These are phyloP conservation scores for Drosophila dives DNA, from an alignment of 2,888 invertebrate genomes.

Conservation along the genomic window DNA sequence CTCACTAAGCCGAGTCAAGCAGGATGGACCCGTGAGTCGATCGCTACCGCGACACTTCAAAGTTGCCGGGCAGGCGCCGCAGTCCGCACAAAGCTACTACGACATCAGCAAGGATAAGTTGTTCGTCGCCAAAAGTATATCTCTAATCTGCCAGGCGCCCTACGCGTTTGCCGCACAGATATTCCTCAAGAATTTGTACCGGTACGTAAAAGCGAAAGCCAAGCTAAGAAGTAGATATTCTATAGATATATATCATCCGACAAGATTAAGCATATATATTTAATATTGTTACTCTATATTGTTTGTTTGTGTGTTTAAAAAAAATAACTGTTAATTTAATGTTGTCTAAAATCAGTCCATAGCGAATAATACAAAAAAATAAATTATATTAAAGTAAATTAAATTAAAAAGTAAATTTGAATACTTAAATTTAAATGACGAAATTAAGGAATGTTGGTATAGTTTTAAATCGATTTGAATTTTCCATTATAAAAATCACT, in stretches of 20 bases:
- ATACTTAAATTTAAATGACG: neutral
- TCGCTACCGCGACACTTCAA: slow-evolving; percentile 96
- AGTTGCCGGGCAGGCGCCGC: slow-evolving; percentile 90
- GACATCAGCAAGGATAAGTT: slow-evolving; percentile 97
- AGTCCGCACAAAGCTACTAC: slow-evolving; percentile 93
- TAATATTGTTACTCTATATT: neutral
- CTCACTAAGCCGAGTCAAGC: slow-evolving; percentile 88
- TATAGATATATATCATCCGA: neutral
- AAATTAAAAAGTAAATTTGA: neutral
- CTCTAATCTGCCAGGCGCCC: slow-evolving; percentile 95
- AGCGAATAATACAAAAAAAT: neutral
- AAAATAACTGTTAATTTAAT: neutral
- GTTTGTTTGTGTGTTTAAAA: neutral
- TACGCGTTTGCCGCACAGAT: slow-evolving; percentile 94
- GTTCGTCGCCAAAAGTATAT: slow-evolving; percentile 97
- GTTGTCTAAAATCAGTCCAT: neutral
- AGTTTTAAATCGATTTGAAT: neutral
- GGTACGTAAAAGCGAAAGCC: slow-evolving; percentile 86
- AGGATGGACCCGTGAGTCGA: slow-evolving; percentile 89
- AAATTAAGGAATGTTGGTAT: neutral
- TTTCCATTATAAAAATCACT: neutral
- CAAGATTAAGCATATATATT: neutral
- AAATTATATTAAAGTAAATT: neutral
- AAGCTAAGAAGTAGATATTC: neutral
- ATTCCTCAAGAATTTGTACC: slow-evolving; percentile 94